Conservation (phyloP, 2,888 invertebrate species). For the Galerucella nymphaeae region DNA sequence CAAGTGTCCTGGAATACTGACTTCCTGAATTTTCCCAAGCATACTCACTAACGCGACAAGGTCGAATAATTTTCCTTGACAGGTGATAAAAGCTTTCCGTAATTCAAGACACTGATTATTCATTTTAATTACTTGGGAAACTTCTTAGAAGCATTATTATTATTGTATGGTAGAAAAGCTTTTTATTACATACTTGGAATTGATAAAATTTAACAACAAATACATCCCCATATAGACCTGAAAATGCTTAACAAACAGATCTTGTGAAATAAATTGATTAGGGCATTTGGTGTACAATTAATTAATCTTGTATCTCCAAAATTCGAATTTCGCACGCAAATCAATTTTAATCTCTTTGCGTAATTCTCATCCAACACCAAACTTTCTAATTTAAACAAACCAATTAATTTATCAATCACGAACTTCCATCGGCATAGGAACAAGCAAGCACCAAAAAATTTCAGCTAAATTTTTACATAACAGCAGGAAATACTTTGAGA, state of each 20-base stretch:
- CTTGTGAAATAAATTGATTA: background rate
- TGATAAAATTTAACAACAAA: background rate
- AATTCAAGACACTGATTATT: background rate
- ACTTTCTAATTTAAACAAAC: background rate
- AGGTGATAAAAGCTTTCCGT: constrained; percentile 16
- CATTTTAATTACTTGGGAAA: background rate
- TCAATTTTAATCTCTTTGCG: background rate
- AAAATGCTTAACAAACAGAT: background rate
- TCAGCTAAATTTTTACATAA: no score
- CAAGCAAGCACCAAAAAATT: no score
- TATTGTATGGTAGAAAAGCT: background rate
- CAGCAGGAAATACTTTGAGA: no score
- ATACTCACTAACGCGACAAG: background rate
- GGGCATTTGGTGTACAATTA: background rate
- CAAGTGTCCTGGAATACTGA: background rate
- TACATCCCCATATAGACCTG: background rate
- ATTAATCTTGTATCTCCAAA: constrained; percentile 1
- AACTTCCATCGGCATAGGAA: background rate
- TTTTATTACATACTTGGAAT: no score
- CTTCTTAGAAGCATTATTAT: background rate
- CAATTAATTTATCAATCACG: background rate
- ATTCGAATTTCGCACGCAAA: background rate
- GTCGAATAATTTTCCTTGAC: constrained; percentile 13
- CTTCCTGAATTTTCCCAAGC: background rate
- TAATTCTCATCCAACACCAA: background rate